phyloP scores from a whole-genome alignment of 2,888 invertebrate species.

The Amphipoea lucens region DNA sequence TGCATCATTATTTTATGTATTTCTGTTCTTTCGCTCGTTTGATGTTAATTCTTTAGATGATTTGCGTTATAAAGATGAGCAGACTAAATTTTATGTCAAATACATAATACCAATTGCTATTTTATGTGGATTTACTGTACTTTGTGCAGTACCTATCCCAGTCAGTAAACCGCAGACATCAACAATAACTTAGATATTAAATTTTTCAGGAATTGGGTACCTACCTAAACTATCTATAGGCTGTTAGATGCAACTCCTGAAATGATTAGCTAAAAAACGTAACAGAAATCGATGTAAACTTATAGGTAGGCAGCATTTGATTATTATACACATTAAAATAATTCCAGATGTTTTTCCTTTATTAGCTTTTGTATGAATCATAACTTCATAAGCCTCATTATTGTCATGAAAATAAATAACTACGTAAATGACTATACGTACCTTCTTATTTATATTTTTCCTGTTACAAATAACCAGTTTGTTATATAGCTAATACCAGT shows the following conservation, averaged over 20 bases:
- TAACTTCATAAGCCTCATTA: conserved; percentile 38
- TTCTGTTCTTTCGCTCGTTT: conserved; percentile 1
- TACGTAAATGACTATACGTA: conserved; percentile 19
- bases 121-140: background rate
- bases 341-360: conserved; percentile 56
- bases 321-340: conserved; percentile 8
- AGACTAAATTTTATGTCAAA: background rate
- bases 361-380: conserved; percentile 41
- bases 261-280: background rate
- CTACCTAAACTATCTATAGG: background rate
- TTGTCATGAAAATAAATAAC: conserved; percentile 56
- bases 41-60: background rate
- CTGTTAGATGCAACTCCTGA: background rate
- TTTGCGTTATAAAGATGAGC: conserved; percentile 13
- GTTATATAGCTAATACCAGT: conserved; percentile 48
- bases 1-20: conserved; percentile 43
- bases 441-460: conserved; percentile 49
- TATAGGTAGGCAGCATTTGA: conserved; percentile 1
- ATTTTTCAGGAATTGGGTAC: background rate
- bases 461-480: conserved; percentile 55
- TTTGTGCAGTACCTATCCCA: background rate
- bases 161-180: background rate
- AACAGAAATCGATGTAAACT: background rate
- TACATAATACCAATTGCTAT: background rate
- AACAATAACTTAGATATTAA: background rate